These are phyloP conservation scores for Asbolus verrucosus DNA, from an alignment of 1,140 invertebrate species.

Conservation along the genomic window DNA sequence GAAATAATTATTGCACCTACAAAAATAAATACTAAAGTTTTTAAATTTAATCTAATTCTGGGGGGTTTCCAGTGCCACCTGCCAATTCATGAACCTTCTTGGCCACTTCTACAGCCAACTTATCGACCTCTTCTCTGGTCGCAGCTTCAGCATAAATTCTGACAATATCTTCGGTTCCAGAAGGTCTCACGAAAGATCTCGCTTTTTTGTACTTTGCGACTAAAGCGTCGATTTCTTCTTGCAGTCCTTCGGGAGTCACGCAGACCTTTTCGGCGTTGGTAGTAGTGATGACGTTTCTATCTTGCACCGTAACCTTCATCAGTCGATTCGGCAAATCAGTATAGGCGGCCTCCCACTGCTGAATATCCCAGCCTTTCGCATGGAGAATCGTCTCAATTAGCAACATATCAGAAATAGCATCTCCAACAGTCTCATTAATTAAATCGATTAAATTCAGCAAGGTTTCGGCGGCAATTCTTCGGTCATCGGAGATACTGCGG, in stretches of 20 bases:
- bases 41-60: constrained; percentile 59
- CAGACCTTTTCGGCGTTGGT: constrained; percentile 87
- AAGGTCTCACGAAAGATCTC: constrained; percentile 92
- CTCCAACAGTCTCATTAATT: constrained; percentile 96
- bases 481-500: constrained; percentile 63
- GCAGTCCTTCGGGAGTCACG: constrained; percentile 83
- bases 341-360: constrained; percentile 86
- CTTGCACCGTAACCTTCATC: constrained; percentile 88
- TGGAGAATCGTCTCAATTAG: constrained; percentile 92
- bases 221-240: constrained; percentile 82
- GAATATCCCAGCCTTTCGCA: constrained; percentile 80
- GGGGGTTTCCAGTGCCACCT: constrained; percentile 75
- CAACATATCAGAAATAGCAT: constrained; percentile 96
- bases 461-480: constrained; percentile 70
- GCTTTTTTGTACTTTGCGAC: constrained; percentile 78
- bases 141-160: constrained; percentile 96
- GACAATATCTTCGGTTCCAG: constrained; percentile 97
- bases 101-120: constrained; percentile 81
- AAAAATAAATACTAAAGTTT: too few species aligned
- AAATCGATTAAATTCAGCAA: constrained; percentile 81
- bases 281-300: constrained; percentile 87
- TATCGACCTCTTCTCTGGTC: constrained; percentile 77
- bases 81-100: constrained; percentile 80
- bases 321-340: constrained; percentile 89
- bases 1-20: constrained; percentile 31